These are phyloP conservation scores for Apoderus coryli DNA, from an alignment of 2,888 invertebrate species.

Conservation along the genomic window DNA sequence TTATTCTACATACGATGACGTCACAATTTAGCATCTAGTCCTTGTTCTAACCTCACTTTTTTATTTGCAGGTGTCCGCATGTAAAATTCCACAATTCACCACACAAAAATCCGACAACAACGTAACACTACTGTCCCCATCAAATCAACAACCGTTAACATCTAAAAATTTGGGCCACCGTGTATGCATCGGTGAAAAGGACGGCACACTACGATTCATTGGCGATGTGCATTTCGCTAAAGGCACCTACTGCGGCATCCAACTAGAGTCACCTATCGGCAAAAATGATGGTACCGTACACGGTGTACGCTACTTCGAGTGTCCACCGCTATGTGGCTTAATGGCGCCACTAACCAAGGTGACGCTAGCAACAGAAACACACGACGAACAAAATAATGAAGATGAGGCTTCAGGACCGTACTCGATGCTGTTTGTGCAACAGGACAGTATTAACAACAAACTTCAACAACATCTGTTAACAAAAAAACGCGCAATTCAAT, in stretches of 20 bases:
- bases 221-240: conserved; percentile 40
- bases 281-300: conserved; percentile 48
- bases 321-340: conserved; percentile 42
- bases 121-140: too few relatives aligned
- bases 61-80: too few relatives aligned
- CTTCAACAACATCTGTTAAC: too few relatives aligned
- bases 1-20: too few relatives aligned
- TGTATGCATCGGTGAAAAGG: conserved; percentile 27
- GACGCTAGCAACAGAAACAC: conserved; percentile 21
- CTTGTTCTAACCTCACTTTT: too few relatives aligned
- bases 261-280: conserved; percentile 39
- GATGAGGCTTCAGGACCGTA: conserved; percentile 41
- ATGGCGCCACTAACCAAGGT: conserved; percentile 47
- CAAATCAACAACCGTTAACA: too few relatives aligned
- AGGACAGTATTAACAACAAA: too few relatives aligned
- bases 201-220: conserved; percentile 41
- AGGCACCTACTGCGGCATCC: conserved; percentile 50
- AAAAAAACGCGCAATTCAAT: too few relatives aligned
- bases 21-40: too few relatives aligned
- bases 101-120: too few relatives aligned
- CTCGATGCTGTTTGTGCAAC: conserved; percentile 41
- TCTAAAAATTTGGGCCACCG: conserved; percentile 26
- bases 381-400: too few relatives aligned
- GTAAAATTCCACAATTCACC: too few relatives aligned
- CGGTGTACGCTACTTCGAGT: conserved; percentile 47